Evolutionary conservation across 2,888 invertebrate species (phyloP).

Genomic region (Parasteatoda lunata): DNA sequence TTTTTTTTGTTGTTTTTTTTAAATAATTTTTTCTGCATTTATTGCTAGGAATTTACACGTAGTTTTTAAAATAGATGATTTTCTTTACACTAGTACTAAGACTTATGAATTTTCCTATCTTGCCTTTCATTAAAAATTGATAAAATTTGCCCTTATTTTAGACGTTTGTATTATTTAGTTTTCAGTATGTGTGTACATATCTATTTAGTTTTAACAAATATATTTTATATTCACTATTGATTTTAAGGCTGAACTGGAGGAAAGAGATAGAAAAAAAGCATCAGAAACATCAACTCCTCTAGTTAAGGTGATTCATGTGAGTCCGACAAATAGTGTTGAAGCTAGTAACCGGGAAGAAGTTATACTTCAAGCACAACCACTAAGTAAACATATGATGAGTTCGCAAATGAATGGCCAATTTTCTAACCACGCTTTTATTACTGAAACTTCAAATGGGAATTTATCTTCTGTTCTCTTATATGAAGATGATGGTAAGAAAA

Average conservation of each 20-base stretch:
- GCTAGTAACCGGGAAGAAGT: constrained; percentile 52
- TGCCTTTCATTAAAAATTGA: too few relatives aligned
- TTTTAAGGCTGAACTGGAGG: constrained; percentile 53
- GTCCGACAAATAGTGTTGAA: constrained; percentile 57
- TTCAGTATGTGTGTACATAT: too few relatives aligned
- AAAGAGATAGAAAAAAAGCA: constrained; percentile 23
- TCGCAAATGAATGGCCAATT: not conserved
- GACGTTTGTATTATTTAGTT: too few relatives aligned
- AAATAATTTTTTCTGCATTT: too few relatives aligned
- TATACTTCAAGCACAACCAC: constrained; percentile 45
- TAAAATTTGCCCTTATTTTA: too few relatives aligned
- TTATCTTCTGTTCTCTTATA: constrained; percentile 18
- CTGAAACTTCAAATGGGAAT: constrained; percentile 40
- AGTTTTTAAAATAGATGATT: too few relatives aligned
- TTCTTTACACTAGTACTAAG: too few relatives aligned
- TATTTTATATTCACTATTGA: not conserved
- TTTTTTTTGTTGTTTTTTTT: too few relatives aligned
- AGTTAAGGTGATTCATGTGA: constrained; percentile 62
- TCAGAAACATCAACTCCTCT: constrained; percentile 19
- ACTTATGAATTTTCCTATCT: too few relatives aligned
- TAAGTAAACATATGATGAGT: constrained; percentile 23
- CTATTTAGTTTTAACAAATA: not conserved
- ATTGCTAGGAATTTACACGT: too few relatives aligned
- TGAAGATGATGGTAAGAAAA: constrained; percentile 47
- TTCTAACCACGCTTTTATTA: not conserved